Conservation (phyloP, 2,888 invertebrate genomes). For the Nymphalis polychloros region DNA sequence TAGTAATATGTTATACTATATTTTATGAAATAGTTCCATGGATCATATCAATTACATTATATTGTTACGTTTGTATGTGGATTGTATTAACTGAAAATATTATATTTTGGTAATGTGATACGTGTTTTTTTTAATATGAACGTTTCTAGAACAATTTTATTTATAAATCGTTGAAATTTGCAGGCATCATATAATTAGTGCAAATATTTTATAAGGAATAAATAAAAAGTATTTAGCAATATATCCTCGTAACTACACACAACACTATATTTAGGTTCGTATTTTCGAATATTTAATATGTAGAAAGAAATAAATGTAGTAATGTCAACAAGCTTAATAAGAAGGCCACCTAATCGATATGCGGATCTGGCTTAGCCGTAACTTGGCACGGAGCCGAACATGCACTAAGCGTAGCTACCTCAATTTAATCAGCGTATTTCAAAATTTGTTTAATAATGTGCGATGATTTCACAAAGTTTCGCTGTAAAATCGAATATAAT, state of each 20-base stretch:
- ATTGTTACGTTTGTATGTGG: too few relatives aligned
- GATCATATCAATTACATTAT: too few relatives aligned
- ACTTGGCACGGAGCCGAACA: conserved; percentile 43
- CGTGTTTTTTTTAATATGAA: too few relatives aligned
- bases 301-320: conserved; percentile 27
- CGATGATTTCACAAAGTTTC: conserved; percentile 40
- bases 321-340: conserved; percentile 42
- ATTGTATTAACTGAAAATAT: too few relatives aligned
- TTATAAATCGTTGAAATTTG: too few relatives aligned
- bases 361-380: conserved; percentile 40
- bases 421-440: conserved; percentile 43
- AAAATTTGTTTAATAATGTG: conserved; percentile 42
- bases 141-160: too few relatives aligned
- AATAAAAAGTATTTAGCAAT: too few relatives aligned
- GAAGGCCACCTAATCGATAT: conserved; percentile 44
- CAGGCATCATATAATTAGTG: not conserved
- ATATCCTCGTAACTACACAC: too few relatives aligned
- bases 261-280: too few relatives aligned
- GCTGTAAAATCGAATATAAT: conserved; percentile 48
- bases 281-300: not conserved
- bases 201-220: not conserved
- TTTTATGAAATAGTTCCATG: too few relatives aligned
- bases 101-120: not conserved
- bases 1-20: not conserved
- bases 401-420: conserved; percentile 44